Evolutionary conservation across 2,888 invertebrate species (phyloP), one percentile per base, ranked within the genome.

Genomic region (Chrysodeixis includens): DNA sequence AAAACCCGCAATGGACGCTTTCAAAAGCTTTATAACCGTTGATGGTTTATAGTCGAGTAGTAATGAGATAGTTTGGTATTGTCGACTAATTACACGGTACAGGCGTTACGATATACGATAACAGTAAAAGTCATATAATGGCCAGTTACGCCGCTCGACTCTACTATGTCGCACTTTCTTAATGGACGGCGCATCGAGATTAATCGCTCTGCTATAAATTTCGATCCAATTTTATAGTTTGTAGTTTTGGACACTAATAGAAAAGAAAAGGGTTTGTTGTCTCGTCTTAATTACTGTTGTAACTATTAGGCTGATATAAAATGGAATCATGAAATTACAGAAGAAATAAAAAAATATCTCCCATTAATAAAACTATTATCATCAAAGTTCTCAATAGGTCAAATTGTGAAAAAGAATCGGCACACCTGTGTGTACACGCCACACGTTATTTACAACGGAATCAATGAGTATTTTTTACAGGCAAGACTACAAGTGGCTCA

Each of bases 91-190:
- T 92, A 93, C 90, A 91, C 85, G 85, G 87, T 87, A 86, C 87
- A 87, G 86, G 79, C 83, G 84, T 92, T 91, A 92, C 93, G 89
- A 92, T 92, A 90, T 84, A 88, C 90, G 90, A 94, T 93, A 94
- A 93, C 92, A 93, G 91, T 94, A 93, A 95, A 94, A 93, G 88
- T 89, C 83, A 82, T 85, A 84, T 94, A 92, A 93, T 92, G 90
- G 89, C 80, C 72, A 78, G 79, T 86, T 85, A 87, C 90, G 89
- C 83, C 85, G 84, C 83, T 85, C 88, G 89, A 90, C 91, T 92
- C 90, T 91, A 92, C 90, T 90, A 85, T 83, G 90, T 88, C 87
- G 86, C 85, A 83, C 86, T 89, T 86, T 86, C 86, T 88, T 92
- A 92, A 93, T 92, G 87, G 89, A 81, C 76, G 69, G 72, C 72